Conservation (phyloP, 2,888 invertebrate genomes). For the Chaitophorus viminalis region DNA sequence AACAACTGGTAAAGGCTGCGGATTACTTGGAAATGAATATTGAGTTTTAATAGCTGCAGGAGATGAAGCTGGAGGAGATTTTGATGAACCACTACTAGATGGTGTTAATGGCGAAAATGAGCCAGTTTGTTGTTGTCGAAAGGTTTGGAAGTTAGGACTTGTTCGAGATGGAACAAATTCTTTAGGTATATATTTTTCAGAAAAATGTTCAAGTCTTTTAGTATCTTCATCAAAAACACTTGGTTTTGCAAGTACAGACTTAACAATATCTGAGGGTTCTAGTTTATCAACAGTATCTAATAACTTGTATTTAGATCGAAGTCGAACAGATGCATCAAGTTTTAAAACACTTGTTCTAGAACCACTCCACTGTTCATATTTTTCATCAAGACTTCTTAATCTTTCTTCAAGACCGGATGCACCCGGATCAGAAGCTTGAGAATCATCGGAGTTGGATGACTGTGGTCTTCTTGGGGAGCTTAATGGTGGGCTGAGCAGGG, state of each 20-base stretch:
- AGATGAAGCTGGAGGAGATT: slow-evolving; percentile 64
- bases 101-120: slow-evolving; percentile 64
- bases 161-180: slow-evolving; percentile 69
- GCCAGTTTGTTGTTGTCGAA: slow-evolving; percentile 63
- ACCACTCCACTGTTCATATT: slow-evolving; percentile 90
- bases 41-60: slow-evolving; percentile 70
- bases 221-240: slow-evolving; percentile 97
- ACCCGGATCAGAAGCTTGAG: slow-evolving; percentile 73
- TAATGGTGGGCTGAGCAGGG: slow-evolving; percentile 66
- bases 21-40: slow-evolving; percentile 83
- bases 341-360: slow-evolving; percentile 65
- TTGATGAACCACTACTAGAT: slow-evolving; percentile 64
- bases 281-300: slow-evolving; percentile 81
- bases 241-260: slow-evolving; percentile 88
- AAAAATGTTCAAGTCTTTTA: slow-evolving; percentile 87
- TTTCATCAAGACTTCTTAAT: slow-evolving; percentile 91
- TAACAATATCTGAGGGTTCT: slow-evolving; percentile 93
- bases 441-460: slow-evolving; percentile 77
- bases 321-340: slow-evolving; percentile 67
- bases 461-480: slow-evolving; percentile 70
- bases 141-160: slow-evolving; percentile 65
- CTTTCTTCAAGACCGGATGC: slow-evolving; percentile 84
- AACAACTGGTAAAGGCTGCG: slow-evolving; percentile 68
- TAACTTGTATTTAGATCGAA: slow-evolving; percentile 77
- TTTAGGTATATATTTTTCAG: slow-evolving; percentile 81